Evolutionary conservation across 37 sponge, comb jelly and placozoan genomes (phyloP), one percentile per base, ranked within the genome.

Genomic region (Chondrosia reniformis): DNA sequence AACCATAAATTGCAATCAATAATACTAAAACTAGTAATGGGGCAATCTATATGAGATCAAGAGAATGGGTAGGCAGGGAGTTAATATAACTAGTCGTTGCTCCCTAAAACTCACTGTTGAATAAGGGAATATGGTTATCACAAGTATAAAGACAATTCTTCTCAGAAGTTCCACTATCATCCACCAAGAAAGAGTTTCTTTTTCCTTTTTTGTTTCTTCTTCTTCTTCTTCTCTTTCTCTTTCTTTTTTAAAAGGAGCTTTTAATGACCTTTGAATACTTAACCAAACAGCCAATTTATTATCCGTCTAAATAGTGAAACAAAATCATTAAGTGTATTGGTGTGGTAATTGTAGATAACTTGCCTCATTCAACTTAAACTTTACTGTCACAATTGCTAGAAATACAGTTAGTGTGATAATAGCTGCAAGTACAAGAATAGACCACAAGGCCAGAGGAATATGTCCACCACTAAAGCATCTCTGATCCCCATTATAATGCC

Each of bases 391-490:
- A 0, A 61, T 76, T 2, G 72, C 19, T 38, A 62, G 52, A 10
- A 85, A 59, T 19, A 49, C 52, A 49, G 15, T 19, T 15, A 49
- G 52, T 19, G 52, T 15, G 17, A 79, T 4, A 0, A 63, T 21
- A 19, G 52, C 52, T 15, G 15, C 52, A 44, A 89, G 64, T 22
- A 78, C 63, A 2, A 62, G 6, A 6, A 89, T 78, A 1, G 90
- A 73, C 0, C 81, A 55, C 34, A 89, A 44, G 0, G 56, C 79
- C 4, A 89, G 79, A 7, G 79, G 83, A 57, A 46, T 33, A 40
- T 89, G 90, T 1, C 66, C 75, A 10, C 86, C 85, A 39, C 33
- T 59, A 67, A 89, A 89, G 57, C 90, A 89, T 43, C 61, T 58
- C 19, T 80, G 44, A 63, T 69, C 57, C 17, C 90, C 90, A 82